phyloP scores from a whole-genome alignment of 2,888 invertebrate species.

The Boloria euphrosyne region DNA sequence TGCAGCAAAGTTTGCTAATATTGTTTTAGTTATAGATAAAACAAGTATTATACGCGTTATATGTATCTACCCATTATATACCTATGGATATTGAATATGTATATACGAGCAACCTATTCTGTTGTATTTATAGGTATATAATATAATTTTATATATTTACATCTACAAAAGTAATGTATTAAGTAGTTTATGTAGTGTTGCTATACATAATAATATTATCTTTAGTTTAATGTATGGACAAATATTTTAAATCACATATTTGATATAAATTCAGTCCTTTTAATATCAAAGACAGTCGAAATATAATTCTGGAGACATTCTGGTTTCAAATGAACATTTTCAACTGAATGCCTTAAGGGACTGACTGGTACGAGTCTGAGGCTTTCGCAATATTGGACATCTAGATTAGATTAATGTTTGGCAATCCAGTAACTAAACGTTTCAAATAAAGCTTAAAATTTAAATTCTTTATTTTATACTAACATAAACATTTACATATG shows the following conservation, averaged over 20 bases:
- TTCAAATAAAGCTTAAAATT: constrained; percentile 22
- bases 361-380: constrained; percentile 47
- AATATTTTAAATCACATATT: not conserved
- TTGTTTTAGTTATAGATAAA: not conserved
- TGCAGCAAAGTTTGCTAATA: not conserved
- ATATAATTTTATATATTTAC: no score
- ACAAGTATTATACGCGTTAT: not conserved
- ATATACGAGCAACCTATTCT: no score
- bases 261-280: constrained; percentile 1
- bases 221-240: not conserved
- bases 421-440: constrained; percentile 46
- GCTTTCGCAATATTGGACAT: constrained; percentile 46
- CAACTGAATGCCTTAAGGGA: constrained; percentile 54
- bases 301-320: constrained; percentile 49
- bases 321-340: constrained; percentile 54
- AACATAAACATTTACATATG: not conserved
- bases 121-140: no score
- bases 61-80: not conserved
- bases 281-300: constrained; percentile 7
- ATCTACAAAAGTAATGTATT: no score
- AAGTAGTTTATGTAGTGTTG: no score
- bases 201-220: no score
- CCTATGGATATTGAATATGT: no score
- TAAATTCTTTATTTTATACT: constrained; percentile 8
- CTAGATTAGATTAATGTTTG: constrained; percentile 56